A percentile compares a stretch with the other conserved stretches of the same genome.
phyloP scores from a whole-genome alignment of 92 coral and sea anemone species.

The Porites rus region DNA sequence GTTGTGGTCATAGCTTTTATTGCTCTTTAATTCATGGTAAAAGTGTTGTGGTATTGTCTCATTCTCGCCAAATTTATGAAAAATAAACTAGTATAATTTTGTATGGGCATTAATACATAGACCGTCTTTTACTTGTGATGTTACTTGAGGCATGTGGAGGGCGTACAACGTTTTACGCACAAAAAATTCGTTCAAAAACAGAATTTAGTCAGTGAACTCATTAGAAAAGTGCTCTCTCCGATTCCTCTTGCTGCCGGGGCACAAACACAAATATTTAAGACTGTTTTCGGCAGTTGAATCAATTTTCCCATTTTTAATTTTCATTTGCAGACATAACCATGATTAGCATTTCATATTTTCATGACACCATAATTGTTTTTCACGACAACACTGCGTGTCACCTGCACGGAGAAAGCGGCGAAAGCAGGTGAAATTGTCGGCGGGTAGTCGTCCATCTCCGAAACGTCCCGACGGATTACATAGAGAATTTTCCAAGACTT shows the following conservation, averaged over 20 bases:
- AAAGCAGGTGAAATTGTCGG: slow-evolving; percentile 4
- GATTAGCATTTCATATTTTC: slow-evolving; percentile 20
- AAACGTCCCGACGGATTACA: neutral
- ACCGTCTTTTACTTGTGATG: slow-evolving; percentile 3
- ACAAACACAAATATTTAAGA: too few relatives aligned
- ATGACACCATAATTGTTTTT: neutral
- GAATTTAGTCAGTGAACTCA: neutral
- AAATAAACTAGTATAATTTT: neutral
- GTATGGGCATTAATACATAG: neutral
- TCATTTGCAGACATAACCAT: neutral
- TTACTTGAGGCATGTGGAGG: slow-evolving; percentile 24
- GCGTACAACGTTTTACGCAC: neutral
- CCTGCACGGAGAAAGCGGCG: slow-evolving; percentile 11
- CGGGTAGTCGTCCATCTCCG: neutral
- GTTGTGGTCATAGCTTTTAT: too few relatives aligned
- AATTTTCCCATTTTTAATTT: too few relatives aligned
- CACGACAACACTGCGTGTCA: slow-evolving; percentile 3
- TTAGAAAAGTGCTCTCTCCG: neutral
- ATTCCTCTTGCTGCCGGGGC: too few relatives aligned
- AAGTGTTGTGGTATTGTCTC: too few relatives aligned
- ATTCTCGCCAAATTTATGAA: too few relatives aligned
- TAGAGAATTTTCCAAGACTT: neutral
- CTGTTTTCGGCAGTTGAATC: too few relatives aligned
- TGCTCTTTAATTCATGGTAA: too few relatives aligned
- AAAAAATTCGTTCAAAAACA: neutral